Conservation (phyloP, 2,113 vertebrate genomes). For the Clupea harengus region DNA sequence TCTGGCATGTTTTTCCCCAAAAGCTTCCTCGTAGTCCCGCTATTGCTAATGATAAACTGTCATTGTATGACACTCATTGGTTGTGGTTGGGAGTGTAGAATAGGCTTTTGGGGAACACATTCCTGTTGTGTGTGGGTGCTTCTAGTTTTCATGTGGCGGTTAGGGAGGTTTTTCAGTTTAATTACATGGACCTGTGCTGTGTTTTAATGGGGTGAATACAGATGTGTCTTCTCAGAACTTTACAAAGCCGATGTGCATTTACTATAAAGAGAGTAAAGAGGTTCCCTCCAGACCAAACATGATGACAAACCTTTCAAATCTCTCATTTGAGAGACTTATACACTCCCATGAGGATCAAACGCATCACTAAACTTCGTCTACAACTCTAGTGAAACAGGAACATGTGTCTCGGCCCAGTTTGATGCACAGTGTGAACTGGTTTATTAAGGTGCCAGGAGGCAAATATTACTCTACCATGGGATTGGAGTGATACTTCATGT, state of each 20-base stretch:
- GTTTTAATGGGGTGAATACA: background rate
- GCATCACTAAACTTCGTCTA: background rate
- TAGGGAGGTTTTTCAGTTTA: background rate
- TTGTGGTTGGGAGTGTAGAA: background rate
- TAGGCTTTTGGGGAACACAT: background rate
- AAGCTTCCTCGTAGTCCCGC: background rate
- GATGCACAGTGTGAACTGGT: conserved; percentile 57
- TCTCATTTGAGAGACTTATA: background rate
- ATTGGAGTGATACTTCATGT: conserved; percentile 26
- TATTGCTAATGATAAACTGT: background rate
- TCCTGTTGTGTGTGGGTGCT: background rate
- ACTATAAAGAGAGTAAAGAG: too few relatives aligned
- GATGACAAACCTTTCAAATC: background rate
- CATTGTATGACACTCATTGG: background rate
- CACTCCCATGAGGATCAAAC: background rate
- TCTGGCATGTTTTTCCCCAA: background rate
- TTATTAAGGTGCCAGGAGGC: conserved; percentile 57
- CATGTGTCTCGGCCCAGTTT: conserved; percentile 61
- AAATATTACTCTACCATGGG: conserved; percentile 31
- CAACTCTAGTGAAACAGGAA: conserved; percentile 19
- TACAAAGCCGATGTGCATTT: too few relatives aligned
- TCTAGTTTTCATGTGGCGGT: background rate
- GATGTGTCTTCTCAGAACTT: background rate
- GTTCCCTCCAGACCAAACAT: background rate
- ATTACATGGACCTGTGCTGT: background rate